Base-by-base conservation (phyloP, 2,888 invertebrate genomes). In the Synergus umbraculus region DNA sequence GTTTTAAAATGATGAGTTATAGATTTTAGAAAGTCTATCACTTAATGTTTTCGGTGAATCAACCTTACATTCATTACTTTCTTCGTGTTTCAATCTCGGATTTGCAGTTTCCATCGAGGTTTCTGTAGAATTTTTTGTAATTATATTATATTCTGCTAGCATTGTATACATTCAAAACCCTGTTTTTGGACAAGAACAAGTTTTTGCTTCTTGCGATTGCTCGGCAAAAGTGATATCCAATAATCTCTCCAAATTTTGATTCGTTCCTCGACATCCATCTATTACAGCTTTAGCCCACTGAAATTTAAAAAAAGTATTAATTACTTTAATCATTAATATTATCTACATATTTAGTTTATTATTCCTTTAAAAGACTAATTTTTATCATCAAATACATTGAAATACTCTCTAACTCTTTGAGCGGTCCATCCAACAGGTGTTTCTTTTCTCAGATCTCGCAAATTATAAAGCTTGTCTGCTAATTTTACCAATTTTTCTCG, bases 391-490 rank as follows among this genome's bases (percentile, higher is more conserved):
- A 77, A 67, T 82, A 90, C 90, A 86, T 88, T 86, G 88, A 96
- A 96, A 91, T 97, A 97, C 82, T 94, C 93, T 13, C 92, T 87
- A 0, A 95, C 94, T 63, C 96, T 94, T 78, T 93, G 90, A 77
- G 93, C 89, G 0, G 93, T 92, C 96, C 96, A 96, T 15, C 94
- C 95, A 18, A 88, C 83, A 2, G 94, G 94, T 2, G 92, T 92
- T 1, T 91, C 91, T 29, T 93, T 91, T n/a, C 54, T 73, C 4
- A 73, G 37, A 41, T 73, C 73, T 18, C 96, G 92, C 15, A 97
- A 92, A 92, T 97, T 97, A 90, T 97, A 96, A 83, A 97, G 93
- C 90, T 97, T 97, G 92, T 97, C 97, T 0, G 97, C 97, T 84
- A 97, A 91, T 90, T 95, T 96, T 0, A 97, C 95, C 41, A 97